phyloP scores from a whole-genome alignment of 37 sponge, comb jelly and placozoan species.

The Beroe forskalii region DNA sequence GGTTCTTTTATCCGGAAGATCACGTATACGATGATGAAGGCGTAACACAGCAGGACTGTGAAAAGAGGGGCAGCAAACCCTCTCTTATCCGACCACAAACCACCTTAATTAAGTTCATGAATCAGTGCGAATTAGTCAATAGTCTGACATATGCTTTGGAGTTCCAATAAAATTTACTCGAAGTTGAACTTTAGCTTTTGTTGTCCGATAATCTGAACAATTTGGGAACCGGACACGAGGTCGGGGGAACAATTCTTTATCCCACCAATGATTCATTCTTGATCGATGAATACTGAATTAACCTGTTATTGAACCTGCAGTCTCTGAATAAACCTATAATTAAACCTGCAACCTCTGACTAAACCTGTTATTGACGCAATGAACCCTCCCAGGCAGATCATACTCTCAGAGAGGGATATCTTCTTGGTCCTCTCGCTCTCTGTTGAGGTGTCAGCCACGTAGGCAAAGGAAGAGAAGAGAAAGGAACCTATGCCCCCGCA shows the following conservation, averaged over 20 bases:
- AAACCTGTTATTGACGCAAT: slow-evolving; percentile 29
- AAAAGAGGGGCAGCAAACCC: slow-evolving; percentile 59
- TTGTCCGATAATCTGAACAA: too few species aligned
- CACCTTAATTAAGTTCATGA: too few species aligned
- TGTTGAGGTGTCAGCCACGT: slow-evolving; percentile 36
- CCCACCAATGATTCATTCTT: too few species aligned
- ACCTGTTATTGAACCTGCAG: too few species aligned
- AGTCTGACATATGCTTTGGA: neutral
- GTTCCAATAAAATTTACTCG: too few species aligned
- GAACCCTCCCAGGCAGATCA: slow-evolving; percentile 48
- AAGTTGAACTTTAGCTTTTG: too few species aligned
- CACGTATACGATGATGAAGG: slow-evolving; percentile 40
- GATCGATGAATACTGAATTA: too few species aligned
- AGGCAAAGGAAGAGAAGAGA: slow-evolving; percentile 57
- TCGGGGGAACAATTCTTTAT: too few species aligned
- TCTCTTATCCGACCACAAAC: slow-evolving; percentile 31
- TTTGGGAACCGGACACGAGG: too few species aligned
- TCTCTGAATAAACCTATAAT: too few species aligned
- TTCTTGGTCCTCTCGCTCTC: slow-evolving; percentile 31
- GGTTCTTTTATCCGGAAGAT: slow-evolving; percentile 8
- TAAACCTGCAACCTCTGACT: neutral
- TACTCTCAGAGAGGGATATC: slow-evolving; percentile 41
- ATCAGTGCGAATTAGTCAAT: neutral
- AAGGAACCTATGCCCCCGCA: slow-evolving; percentile 45
- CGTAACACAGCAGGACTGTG: slow-evolving; percentile 37